phyloP scores from a whole-genome alignment of 2,113 vertebrate genomes.

The Nymphicus hollandicus region DNA sequence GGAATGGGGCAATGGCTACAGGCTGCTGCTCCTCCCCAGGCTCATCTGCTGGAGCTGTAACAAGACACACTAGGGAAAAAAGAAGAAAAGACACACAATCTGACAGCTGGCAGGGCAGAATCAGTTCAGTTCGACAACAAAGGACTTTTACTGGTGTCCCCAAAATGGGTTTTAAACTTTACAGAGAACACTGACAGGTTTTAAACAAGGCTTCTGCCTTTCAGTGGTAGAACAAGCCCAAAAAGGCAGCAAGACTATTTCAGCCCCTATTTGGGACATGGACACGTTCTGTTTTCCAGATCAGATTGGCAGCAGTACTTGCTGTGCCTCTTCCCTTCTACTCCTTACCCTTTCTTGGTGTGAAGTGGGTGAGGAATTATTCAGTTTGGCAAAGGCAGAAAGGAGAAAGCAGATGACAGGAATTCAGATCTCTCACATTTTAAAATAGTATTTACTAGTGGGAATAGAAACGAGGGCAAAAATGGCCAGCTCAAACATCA shows the following conservation, averaged over 20 bases:
- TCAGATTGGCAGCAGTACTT: slow-evolving; percentile 37
- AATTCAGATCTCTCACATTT: background rate
- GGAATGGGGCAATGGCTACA: background rate
- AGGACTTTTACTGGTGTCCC: background rate
- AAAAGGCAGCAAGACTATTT: slow-evolving; percentile 52
- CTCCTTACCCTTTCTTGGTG: slow-evolving; percentile 61
- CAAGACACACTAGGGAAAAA: background rate
- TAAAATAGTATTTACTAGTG: slow-evolving; percentile 35
- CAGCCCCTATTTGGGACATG: slow-evolving; percentile 60
- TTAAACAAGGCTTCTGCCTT: slow-evolving; percentile 28
- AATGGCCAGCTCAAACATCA: background rate
- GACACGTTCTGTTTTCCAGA: slow-evolving; percentile 30
- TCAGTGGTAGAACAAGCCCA: background rate
- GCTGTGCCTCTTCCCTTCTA: slow-evolving; percentile 30
- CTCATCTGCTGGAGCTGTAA: background rate
- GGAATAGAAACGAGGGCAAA: background rate
- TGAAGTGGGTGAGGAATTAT: slow-evolving; percentile 26
- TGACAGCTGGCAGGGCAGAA: background rate
- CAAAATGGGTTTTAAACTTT: background rate
- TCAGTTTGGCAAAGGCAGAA: slow-evolving; percentile 29
- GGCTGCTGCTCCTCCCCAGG: background rate
- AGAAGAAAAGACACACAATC: background rate
- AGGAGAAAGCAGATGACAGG: slow-evolving; percentile 24
- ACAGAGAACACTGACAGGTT: background rate
- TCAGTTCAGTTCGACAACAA: background rate